Evolutionary conservation across 1,140 invertebrate genomes (phyloP).

Genomic region (Drosophila miranda): DNA sequence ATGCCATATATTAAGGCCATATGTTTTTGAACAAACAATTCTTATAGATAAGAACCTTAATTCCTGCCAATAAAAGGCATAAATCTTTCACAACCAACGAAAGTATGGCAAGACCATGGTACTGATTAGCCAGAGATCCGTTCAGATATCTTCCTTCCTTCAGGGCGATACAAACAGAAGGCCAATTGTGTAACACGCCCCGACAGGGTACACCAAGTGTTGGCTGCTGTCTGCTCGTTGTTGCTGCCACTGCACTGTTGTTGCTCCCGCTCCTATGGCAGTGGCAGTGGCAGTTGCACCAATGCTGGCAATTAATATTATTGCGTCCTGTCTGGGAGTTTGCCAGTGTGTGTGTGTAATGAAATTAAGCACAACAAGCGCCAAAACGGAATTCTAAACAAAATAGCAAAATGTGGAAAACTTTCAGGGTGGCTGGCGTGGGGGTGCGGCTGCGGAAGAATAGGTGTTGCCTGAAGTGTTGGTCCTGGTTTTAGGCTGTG

Average conservation of each 20-base stretch:
- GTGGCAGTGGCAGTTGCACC: conserved; percentile 66
- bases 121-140: no score
- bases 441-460: not conserved
- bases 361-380: conserved; percentile 77
- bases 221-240: conserved; percentile 44
- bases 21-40: no score
- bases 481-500: conserved; percentile 25
- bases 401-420: conserved; percentile 52
- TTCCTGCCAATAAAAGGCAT: no score
- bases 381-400: conserved; percentile 71
- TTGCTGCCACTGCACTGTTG: conserved; percentile 33
- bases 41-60: no score
- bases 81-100: no score
- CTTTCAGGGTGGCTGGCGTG: no score
- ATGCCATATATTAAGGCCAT: no score
- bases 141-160: no score
- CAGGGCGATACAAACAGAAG: no score
- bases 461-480: conserved; percentile 1
- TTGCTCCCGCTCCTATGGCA: conserved; percentile 18
- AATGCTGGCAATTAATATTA: conserved; percentile 79
- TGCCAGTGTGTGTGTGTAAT: conserved; percentile 50
- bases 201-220: conserved; percentile 34
- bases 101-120: no score
- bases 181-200: no score
- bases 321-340: conserved; percentile 60